Evolutionary conservation across 2,113 vertebrate species (phyloP).

Genomic region (Oncorhynchus kisutch): DNA sequence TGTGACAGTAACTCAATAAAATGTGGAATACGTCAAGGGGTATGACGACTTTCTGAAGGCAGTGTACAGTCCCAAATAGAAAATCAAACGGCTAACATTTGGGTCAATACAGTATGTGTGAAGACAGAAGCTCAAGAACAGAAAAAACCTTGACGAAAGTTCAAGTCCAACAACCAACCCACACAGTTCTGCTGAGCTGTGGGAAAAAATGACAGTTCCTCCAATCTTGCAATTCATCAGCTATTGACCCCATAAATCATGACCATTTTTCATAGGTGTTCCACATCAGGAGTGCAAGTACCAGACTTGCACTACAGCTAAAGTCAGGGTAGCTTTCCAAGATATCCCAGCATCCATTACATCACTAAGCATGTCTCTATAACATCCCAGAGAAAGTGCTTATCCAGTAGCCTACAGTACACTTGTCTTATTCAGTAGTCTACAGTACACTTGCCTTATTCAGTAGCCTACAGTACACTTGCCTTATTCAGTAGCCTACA

Average conservation of each 20-base stretch:
- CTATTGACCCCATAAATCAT: slow-evolving; percentile 48
- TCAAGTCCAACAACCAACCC: slow-evolving; percentile 17
- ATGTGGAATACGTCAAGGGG: too few relatives aligned
- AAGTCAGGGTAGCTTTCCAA: slow-evolving; percentile 21
- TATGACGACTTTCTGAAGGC: too few relatives aligned
- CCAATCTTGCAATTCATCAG: slow-evolving; percentile 47
- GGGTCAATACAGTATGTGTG: slow-evolving; percentile 43
- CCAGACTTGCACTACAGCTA: slow-evolving; percentile 43
- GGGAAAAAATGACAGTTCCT: slow-evolving; percentile 22
- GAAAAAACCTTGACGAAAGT: slow-evolving; percentile 61
- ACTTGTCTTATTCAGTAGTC: not conserved
- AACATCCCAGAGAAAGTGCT: slow-evolving; percentile 29
- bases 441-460: too few relatives aligned
- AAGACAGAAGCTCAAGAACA: slow-evolving; percentile 42
- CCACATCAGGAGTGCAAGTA: slow-evolving; percentile 33
- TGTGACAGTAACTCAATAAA: too few relatives aligned
- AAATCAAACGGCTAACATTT: slow-evolving; percentile 44
- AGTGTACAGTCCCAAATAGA: slow-evolving; percentile 18
- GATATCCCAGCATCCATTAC: slow-evolving; percentile 37
- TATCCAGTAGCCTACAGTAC: slow-evolving; percentile 26
- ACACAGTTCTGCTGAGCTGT: slow-evolving; percentile 52
- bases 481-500: too few relatives aligned
- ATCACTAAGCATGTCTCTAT: slow-evolving; percentile 14
- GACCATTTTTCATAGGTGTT: slow-evolving; percentile 49
- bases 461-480: too few relatives aligned